These are phyloP conservation scores for Pristiophorus japonicus DNA, from an alignment of 2,113 vertebrate species.

Conservation along the genomic window DNA sequence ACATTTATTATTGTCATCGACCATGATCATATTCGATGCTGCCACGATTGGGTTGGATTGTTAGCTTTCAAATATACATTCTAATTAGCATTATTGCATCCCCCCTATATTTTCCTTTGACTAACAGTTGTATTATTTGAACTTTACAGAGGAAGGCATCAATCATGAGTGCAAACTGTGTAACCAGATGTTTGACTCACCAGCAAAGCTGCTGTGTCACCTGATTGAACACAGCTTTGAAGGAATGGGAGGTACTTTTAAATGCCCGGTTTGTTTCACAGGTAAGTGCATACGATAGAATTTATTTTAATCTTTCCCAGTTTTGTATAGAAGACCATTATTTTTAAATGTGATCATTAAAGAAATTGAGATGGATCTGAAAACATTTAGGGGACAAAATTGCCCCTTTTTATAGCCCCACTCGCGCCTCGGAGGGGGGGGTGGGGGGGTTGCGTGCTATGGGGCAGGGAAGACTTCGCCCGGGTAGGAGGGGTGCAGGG, in stretches of 20 bases:
- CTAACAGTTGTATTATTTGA: conserved; percentile 64
- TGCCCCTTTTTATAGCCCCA: too few species aligned
- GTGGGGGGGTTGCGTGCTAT: too few species aligned
- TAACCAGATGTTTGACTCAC: conserved; percentile 99
- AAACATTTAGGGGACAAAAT: too few species aligned
- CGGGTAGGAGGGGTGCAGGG: too few species aligned
- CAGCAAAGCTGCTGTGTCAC: conserved; percentile 98
- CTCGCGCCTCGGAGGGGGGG: too few species aligned
- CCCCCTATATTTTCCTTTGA: conserved; percentile 39
- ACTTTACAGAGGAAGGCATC: conserved; percentile 99
- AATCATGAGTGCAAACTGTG: conserved; percentile 99
- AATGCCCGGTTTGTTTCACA: conserved; percentile 99
- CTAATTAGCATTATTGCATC: not conserved
- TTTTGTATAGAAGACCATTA: not conserved
- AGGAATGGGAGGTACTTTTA: conserved; percentile 99
- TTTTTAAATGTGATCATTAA: not conserved
- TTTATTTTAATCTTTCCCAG: too few species aligned
- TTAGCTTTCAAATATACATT: not conserved
- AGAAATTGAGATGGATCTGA: not conserved
- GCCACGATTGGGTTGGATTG: not conserved
- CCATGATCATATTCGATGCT: not conserved
- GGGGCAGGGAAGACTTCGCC: too few species aligned
- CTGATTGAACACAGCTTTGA: conserved; percentile 99
- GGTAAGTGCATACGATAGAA: conserved; percentile 60
- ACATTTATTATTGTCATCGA: not conserved